Evolutionary conservation across 2,113 vertebrate genomes (phyloP).

Genomic region (Lucifuga dentata): DNA sequence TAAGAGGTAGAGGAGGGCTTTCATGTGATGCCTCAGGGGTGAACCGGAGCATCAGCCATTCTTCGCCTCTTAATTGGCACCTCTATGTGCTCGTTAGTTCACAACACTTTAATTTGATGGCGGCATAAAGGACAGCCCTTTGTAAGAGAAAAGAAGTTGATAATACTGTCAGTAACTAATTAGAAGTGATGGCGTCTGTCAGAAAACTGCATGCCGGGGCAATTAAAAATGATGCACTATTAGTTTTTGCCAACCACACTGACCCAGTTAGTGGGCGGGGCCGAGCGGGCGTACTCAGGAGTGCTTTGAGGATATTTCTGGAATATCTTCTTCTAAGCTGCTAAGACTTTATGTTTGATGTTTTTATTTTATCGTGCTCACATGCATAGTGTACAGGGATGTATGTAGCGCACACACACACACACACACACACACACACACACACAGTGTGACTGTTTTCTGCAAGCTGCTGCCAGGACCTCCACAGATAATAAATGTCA

Average conservation of each 20-base stretch:
- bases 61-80: conserved; percentile 73
- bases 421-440: conserved; percentile 6
- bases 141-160: conserved; percentile 44
- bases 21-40: conserved; percentile 67
- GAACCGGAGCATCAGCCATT: conserved; percentile 43
- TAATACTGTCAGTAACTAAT: conserved; percentile 74
- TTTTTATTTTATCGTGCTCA: conserved; percentile 33
- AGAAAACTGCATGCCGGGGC: conserved; percentile 65
- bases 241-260: conserved; percentile 57
- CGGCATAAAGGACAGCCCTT: conserved; percentile 41
- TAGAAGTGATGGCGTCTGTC: conserved; percentile 75
- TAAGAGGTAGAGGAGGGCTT: conserved; percentile 38
- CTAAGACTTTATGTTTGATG: conserved; percentile 49
- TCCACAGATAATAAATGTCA: conserved; percentile 51
- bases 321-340: conserved; percentile 23
- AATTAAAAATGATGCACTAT: conserved; percentile 74
- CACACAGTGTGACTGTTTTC: conserved; percentile 19
- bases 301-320: conserved; percentile 64
- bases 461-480: conserved; percentile 30
- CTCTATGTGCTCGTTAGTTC: conserved; percentile 62
- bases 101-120: conserved; percentile 67
- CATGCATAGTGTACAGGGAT: conserved; percentile 23
- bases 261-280: conserved; percentile 61
- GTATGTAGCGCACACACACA: conserved; percentile 4
- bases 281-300: neutral